These are phyloP conservation scores for Pocillopora damicornis DNA, from an alignment of 64 coral and sea anemone species.

Conservation along the genomic window DNA sequence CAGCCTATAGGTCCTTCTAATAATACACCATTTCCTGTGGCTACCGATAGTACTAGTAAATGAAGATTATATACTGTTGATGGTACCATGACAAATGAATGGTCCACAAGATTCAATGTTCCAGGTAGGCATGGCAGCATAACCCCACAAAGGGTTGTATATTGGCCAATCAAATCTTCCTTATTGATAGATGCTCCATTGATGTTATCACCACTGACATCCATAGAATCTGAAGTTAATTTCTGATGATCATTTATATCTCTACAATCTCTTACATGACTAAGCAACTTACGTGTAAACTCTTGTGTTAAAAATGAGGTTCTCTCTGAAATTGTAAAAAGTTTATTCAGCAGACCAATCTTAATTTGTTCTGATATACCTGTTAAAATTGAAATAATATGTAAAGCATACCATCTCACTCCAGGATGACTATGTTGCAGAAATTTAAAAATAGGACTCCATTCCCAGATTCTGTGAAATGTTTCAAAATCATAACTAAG, in stretches of 20 bases:
- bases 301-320: slow-evolving; percentile 28
- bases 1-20: slow-evolving; percentile 86
- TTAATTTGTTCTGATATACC: slow-evolving; percentile 63
- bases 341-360: slow-evolving; percentile 42
- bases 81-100: slow-evolving; percentile 68
- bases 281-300: neutral
- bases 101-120: neutral
- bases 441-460: slow-evolving; percentile 56
- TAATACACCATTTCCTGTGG: slow-evolving; percentile 69
- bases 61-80: slow-evolving; percentile 73
- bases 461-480: slow-evolving; percentile 57
- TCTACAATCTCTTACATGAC: neutral
- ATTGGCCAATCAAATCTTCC: slow-evolving; percentile 68
- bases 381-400: slow-evolving; percentile 76
- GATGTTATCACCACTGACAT: slow-evolving; percentile 9
- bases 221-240: neutral
- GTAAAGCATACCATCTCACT: slow-evolving; percentile 53
- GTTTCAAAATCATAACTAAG: slow-evolving; percentile 57
- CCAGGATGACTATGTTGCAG: slow-evolving; percentile 32
- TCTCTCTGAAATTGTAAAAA: slow-evolving; percentile 50
- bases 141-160: slow-evolving; percentile 60
- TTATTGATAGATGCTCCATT: slow-evolving; percentile 51
- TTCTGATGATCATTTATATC: neutral
- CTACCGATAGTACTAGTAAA: slow-evolving; percentile 75
- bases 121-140: slow-evolving; percentile 57